Percentiles rank a stretch among this genome's conserved stretches.
phyloP scores from a whole-genome alignment of 2,113 vertebrate species.

The Formicarius rufipectus region DNA sequence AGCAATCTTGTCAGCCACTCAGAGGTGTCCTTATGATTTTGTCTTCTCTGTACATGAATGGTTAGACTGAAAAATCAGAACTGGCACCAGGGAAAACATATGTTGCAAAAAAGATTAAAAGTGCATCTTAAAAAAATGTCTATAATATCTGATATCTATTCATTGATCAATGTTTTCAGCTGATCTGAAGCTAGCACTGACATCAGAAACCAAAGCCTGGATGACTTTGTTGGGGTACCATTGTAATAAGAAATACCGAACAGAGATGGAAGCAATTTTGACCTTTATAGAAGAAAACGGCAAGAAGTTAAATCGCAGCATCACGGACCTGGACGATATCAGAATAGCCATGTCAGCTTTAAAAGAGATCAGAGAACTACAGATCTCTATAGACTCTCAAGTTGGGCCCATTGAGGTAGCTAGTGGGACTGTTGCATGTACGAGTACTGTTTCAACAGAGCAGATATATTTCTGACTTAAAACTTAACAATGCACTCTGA shows the following conservation, averaged over 20 bases:
- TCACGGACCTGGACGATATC: slow-evolving; percentile 93
- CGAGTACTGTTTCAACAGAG: not conserved
- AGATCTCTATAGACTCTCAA: slow-evolving; percentile 87
- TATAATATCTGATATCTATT: not conserved
- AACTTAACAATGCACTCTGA: not conserved
- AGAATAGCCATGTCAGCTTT: slow-evolving; percentile 88
- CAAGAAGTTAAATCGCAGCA: slow-evolving; percentile 87
- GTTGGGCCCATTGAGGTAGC: slow-evolving; percentile 91
- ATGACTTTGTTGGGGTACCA: slow-evolving; percentile 82
- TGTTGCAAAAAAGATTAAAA: not conserved
- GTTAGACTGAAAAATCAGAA: not conserved
- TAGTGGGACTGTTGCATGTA: not conserved
- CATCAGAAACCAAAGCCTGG: slow-evolving; percentile 89
- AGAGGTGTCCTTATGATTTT: not conserved
- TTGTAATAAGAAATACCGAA: slow-evolving; percentile 88
- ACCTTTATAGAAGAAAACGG: slow-evolving; percentile 85
- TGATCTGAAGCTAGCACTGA: slow-evolving; percentile 87
- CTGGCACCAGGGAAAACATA: not conserved
- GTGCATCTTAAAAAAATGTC: not conserved
- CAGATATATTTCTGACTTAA: not conserved
- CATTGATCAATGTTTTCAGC: slow-evolving; percentile 67
- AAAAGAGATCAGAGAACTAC: slow-evolving; percentile 89
- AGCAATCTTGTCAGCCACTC: not conserved
- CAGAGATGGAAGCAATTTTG: slow-evolving; percentile 91
- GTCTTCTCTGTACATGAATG: not conserved